Percentiles rank a stretch among this genome's conserved stretches.
phyloP scores from a whole-genome alignment of 2,113 vertebrate genomes.

The Hystrix brachyura region DNA sequence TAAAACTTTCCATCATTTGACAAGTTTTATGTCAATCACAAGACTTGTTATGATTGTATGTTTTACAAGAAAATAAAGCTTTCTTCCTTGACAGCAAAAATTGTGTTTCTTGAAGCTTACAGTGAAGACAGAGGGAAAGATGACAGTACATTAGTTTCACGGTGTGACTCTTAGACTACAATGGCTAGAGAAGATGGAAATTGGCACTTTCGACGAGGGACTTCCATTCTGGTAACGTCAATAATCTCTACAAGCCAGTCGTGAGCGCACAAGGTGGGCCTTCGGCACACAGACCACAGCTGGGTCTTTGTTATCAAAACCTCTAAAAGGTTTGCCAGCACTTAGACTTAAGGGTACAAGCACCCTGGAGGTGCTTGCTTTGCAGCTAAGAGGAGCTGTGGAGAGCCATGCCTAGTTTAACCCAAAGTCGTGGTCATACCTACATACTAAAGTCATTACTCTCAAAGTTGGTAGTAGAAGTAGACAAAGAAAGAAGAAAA shows the following conservation, averaged over 20 bases:
- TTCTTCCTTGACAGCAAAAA: slow-evolving; percentile 33
- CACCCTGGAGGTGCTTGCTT: background rate
- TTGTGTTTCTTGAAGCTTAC: slow-evolving; percentile 13
- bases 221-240: background rate
- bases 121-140: background rate
- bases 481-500: background rate
- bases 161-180: background rate
- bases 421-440: background rate
- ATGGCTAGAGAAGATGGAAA: background rate
- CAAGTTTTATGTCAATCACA: slow-evolving; percentile 37
- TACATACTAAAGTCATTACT: background rate
- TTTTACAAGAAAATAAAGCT: slow-evolving; percentile 52
- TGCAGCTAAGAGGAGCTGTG: background rate
- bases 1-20: background rate
- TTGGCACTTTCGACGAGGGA: background rate
- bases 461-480: background rate
- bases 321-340: too few relatives aligned
- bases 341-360: background rate
- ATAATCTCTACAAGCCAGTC: background rate
- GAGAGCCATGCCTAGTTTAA: background rate
- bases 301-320: background rate
- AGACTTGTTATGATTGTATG: background rate
- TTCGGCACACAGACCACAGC: background rate
- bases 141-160: background rate
- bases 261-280: background rate